Base-by-base conservation (phyloP, 2,888 invertebrate species). In the Panopea generosa region DNA sequence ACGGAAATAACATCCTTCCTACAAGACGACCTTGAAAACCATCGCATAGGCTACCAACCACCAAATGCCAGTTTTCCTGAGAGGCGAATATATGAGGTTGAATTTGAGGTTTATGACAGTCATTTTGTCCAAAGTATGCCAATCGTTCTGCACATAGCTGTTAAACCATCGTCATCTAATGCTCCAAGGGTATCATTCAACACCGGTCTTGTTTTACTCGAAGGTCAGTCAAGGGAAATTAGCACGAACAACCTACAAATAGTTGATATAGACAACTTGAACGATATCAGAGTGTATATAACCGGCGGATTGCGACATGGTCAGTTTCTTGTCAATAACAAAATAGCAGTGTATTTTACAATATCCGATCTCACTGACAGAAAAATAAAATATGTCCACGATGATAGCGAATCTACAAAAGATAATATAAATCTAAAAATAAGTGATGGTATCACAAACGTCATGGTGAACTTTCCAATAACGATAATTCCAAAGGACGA, bases 401-500 rank as follows among this genome's bases (percentile, higher is more conserved):
- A 91, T 69, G 90, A 89, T 70, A 89, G 89, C 53, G 90, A 92
- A 78, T 85, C 90, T 2, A 84, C 84, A 2, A 84, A 84, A 61
- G 92, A 92, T 73, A 82, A 85, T 33, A 89, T 92, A 29, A 88
- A 89, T 55, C 73, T 92, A 7, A 73, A 91, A 56, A 89, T 92
- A 29, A 90, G 86, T 65, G 92, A 92, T 73, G 90, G 91, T 0
- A 66, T 78, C 14, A 87, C 89, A 59, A 89, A 90, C 6, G 87
- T 91, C 7, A 80, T 88, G 20, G 84, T 88, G n/a, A 90, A 87
- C 52, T 89, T 92, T 72, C 90, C 90, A 11, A 89, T 92, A 49
- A 88, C 82, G 53, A 87, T 92, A 53, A 87, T 92, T 49, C 91
- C 92, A 9, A 89, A 90, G 77, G 92, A 92, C 80, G 92, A 92